phyloP scores from a whole-genome alignment of 2,888 invertebrate species.

The Mythimna pallens region DNA sequence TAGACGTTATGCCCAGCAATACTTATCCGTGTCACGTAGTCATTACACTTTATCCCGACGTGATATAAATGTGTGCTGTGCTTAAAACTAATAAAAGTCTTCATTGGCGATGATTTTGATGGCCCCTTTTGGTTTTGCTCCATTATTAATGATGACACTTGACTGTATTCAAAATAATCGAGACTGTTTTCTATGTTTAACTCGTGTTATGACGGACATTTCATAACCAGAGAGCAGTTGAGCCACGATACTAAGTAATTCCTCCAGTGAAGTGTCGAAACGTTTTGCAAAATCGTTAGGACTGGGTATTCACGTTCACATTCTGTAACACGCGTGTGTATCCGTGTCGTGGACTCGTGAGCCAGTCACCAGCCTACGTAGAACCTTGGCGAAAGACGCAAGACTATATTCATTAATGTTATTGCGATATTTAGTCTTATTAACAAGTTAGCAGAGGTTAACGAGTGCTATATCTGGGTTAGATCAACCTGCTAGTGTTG shows the following conservation, averaged over 20 bases:
- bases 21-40: conserved; percentile 25
- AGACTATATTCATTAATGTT: conserved; percentile 29
- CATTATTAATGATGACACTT: not conserved
- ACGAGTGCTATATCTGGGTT: not conserved
- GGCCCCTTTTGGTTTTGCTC: not conserved
- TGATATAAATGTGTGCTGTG: not conserved
- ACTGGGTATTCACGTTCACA: conserved; percentile 62
- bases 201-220: conserved; percentile 23
- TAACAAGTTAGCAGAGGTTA: conserved; percentile 19
- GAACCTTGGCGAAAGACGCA: conserved; percentile 51
- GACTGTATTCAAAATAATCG: not conserved
- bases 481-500: not conserved
- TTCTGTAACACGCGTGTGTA: conserved; percentile 57
- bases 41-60: not conserved
- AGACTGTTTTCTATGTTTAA: conserved; percentile 2
- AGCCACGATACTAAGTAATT: conserved; percentile 44
- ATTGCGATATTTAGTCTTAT: conserved; percentile 31
- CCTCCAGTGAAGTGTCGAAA: conserved; percentile 53
- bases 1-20: conserved; percentile 27
- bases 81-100: not conserved
- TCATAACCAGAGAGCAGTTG: conserved; percentile 29
- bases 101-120: not conserved
- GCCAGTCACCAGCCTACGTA: conserved; percentile 40
- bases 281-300: conserved; percentile 57
- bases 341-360: conserved; percentile 53